Base-by-base conservation (phyloP, 2,113 vertebrate genomes). In the Anoplopoma fimbria region DNA sequence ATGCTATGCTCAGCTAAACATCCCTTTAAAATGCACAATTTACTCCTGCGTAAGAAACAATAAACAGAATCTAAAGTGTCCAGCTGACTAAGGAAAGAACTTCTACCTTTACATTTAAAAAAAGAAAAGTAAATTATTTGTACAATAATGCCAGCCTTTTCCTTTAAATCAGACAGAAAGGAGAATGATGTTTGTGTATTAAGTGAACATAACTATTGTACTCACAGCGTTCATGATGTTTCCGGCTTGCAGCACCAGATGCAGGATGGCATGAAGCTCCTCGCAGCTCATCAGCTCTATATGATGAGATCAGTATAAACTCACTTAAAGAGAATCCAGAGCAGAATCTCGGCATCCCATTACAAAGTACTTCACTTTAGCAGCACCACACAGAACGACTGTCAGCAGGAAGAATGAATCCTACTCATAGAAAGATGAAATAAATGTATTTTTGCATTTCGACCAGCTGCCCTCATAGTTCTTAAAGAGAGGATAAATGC, bases 151-250 rank as follows among this genome's bases (percentile, higher is more conserved):
- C 0, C 1, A 58, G 12, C 34, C 7, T 42, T 15, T 57, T 15
- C 47, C 17, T 65, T 23, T 23, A 10, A 34, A 69, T 1, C 12
- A 17, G 31, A 55, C n/a, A 72, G 27, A 29, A 12, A 36, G 12
- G 5, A n/a, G 21, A 42, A 23, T n/a, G 17, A 2, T 42, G 14
- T 51, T n/a, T 0, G 27, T 0, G 21, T 25, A 45, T 36, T 1
- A 67, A 40, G 14, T 4, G 42, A 62, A 38, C 2, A n/a, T 55
- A 6, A 34, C 3, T n/a, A 25, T 9, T 17, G 12, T 23, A 95
- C 97, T 96, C 93, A 99, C 98, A 14, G 97, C 97, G 61, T 99
- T 99, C 98, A 99, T 98, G 93, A 99, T 98, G 91, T 99, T 99
- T 74, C 98, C 98, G 14, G 98, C 98, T 90, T 99, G 98, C 62